Base-by-base conservation (phyloP, 2,888 invertebrate species). In the Plebejus anna region DNA sequence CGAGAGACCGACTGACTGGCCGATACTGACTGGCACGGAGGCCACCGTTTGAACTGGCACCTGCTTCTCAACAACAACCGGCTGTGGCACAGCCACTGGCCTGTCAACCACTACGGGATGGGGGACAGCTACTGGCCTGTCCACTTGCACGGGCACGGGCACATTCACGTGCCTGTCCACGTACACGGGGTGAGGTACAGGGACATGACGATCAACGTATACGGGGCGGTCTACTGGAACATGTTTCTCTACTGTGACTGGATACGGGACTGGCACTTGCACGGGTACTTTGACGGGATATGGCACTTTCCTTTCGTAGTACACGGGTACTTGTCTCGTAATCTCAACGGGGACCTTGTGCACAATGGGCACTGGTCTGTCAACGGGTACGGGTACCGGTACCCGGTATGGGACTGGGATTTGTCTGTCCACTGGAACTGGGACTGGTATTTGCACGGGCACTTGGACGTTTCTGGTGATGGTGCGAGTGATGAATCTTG, bases 141-240 rank as follows among this genome's bases (percentile, higher is more conserved):
- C 94, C 0, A 96, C 94, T 76, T 94, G 86, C 13, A 96, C 94
- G 0, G 96, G 95, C 0, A 95, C 93, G 16, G 95, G 95, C 2
- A 96, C 95, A n/a, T 94, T 94, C 22, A 95, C 94, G 1, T 94
- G 94, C 51, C 95, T 92, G 77, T 94, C 91, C 1, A 95, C 92
- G 71, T 94, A 92, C 7, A 95, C 95, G 32, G 95, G 94, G 61
- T 92, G 92, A 0, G 91, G 92, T 0, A 94, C 91, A 0, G 90
- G 84, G 13, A 95, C 90, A 76, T 94, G 94, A 80, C 95, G 94
- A 78, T 95, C 94, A 0, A 96, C 90, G 80, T 94, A 88, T 70
- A 96, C 95, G 1, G 96, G 96, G 72, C 95, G 90, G 80, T 94
- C 91, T 0, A 95, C 93, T 3, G 95, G 91, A 1, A 96, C 95